Evolutionary conservation across 2,113 vertebrate genomes (phyloP).

Genomic region (Carassius auratus): DNA sequence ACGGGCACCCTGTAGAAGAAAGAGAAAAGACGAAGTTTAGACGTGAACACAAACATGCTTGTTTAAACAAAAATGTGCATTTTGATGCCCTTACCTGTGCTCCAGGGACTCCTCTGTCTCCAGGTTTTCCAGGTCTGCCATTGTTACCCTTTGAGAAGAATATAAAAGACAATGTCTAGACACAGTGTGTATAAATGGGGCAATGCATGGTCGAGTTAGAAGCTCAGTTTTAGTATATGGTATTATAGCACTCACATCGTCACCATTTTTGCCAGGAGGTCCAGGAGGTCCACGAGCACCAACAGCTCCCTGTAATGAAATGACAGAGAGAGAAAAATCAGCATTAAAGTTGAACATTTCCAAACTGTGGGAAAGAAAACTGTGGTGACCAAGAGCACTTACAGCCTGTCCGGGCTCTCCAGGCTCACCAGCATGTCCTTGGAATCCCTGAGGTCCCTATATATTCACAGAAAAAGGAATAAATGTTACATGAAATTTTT

Average conservation of each 20-base stretch:
- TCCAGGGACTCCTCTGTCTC: slow-evolving; percentile 88
- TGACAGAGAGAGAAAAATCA: slow-evolving; percentile 1
- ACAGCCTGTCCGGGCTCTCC: slow-evolving; percentile 95
- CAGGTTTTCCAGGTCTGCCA: slow-evolving; percentile 93
- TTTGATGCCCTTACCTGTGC: slow-evolving; percentile 79
- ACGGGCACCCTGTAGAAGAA: slow-evolving; percentile 86
- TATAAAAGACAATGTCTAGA: slow-evolving; percentile 3
- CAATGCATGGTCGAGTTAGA: neutral
- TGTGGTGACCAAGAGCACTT: slow-evolving; percentile 67
- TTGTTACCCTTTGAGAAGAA: slow-evolving; percentile 87
- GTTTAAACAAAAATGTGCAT: neutral
- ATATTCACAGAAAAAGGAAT: neutral
- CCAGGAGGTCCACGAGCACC: slow-evolving; percentile 92
- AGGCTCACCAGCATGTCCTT: slow-evolving; percentile 90
- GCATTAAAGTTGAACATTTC: slow-evolving; percentile 6
- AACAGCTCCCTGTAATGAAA: slow-evolving; percentile 80
- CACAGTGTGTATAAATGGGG: neutral
- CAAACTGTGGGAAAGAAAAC: neutral
- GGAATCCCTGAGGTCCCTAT: slow-evolving; percentile 91
- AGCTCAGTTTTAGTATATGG: neutral
- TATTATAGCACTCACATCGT: slow-evolving; percentile 85
- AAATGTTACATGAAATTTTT: neutral
- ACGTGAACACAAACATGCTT: neutral
- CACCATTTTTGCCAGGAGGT: slow-evolving; percentile 91
- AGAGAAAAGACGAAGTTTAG: slow-evolving; percentile 26